Evolutionary conservation across 2,113 vertebrate genomes (phyloP).

Genomic region (Leucosticte australis): DNA sequence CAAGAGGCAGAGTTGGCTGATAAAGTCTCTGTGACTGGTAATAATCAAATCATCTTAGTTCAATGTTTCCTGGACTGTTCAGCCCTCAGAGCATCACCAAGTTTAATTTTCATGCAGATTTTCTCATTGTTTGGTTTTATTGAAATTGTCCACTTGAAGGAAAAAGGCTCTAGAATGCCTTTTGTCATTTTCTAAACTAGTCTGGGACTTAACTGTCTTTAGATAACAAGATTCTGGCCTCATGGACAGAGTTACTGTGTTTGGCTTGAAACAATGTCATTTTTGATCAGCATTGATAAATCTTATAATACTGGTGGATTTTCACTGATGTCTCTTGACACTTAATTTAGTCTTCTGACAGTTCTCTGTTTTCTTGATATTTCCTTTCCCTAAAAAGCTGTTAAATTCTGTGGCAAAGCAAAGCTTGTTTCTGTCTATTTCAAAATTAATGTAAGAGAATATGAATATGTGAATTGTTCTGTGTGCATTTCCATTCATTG

Average conservation of each 20-base stretch:
- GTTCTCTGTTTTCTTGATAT: neutral
- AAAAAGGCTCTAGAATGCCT: neutral
- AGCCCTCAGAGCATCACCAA: neutral
- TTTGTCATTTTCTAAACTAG: neutral
- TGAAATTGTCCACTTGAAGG: neutral
- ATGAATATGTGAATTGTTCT: neutral
- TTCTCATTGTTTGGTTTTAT: neutral
- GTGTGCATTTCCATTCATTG: neutral
- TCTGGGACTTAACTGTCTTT: neutral
- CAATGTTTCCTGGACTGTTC: neutral
- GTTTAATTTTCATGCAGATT: neutral
- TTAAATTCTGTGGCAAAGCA: neutral
- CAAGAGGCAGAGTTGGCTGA: slow-evolving; percentile 35
- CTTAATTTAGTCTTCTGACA: neutral
- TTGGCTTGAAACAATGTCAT: neutral
- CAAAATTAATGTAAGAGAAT: neutral
- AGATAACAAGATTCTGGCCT: neutral
- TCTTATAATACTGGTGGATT: neutral
- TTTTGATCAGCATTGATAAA: neutral
- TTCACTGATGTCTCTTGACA: neutral
- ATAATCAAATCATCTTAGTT: neutral
- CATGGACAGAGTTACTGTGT: neutral
- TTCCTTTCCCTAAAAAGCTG: neutral
- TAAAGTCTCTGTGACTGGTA: slow-evolving; percentile 37
- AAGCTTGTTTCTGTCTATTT: neutral